Evolutionary conservation across 2,797 vertebrate species (phyloP).

Genomic region (Etheostoma perlongum): DNA sequence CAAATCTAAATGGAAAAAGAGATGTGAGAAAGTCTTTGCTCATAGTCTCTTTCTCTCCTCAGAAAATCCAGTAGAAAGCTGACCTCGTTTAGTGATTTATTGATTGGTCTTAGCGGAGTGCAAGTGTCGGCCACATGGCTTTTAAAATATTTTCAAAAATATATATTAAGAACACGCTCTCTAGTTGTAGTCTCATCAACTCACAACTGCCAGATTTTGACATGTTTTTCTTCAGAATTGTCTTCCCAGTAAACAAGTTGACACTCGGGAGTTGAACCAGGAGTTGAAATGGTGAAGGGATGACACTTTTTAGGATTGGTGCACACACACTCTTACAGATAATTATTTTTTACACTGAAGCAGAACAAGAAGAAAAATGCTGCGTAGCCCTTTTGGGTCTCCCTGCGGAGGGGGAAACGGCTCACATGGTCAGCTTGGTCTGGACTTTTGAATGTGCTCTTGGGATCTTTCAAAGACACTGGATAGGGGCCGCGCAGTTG

Average conservation of each 20-base stretch:
- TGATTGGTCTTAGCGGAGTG: constrained; percentile 82
- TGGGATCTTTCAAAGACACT: constrained; percentile 65
- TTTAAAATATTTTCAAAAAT: constrained; percentile 69
- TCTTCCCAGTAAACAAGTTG: constrained; percentile 71
- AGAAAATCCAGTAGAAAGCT: constrained; percentile 51
- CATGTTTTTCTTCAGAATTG: constrained; percentile 49
- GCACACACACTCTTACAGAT: constrained; percentile 58
- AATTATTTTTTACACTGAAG: constrained; percentile 60
- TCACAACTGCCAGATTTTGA: constrained; percentile 32
- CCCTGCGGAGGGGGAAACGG: constrained; percentile 61
- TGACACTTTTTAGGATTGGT: constrained; percentile 53
- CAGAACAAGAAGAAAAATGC: constrained; percentile 71
- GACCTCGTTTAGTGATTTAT: constrained; percentile 77
- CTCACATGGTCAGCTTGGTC: constrained; percentile 77
- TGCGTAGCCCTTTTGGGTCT: constrained; percentile 85
- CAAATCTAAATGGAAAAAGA: constrained; percentile 52
- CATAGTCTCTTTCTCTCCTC: constrained; percentile 51
- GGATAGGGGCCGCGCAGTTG: constrained; percentile 25
- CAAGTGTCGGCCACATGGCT: constrained; percentile 81
- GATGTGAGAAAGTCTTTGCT: constrained; percentile 56
- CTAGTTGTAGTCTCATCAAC: constrained; percentile 44
- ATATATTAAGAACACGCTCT: constrained; percentile 61
- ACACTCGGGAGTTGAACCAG: constrained; percentile 75
- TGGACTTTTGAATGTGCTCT: constrained; percentile 71
- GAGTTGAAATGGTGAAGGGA: constrained; percentile 74